Evolutionary conservation across 2,888 invertebrate genomes (phyloP), one percentile per base, ranked within the genome.

Genomic region (Leptopilina syphax): DNA sequence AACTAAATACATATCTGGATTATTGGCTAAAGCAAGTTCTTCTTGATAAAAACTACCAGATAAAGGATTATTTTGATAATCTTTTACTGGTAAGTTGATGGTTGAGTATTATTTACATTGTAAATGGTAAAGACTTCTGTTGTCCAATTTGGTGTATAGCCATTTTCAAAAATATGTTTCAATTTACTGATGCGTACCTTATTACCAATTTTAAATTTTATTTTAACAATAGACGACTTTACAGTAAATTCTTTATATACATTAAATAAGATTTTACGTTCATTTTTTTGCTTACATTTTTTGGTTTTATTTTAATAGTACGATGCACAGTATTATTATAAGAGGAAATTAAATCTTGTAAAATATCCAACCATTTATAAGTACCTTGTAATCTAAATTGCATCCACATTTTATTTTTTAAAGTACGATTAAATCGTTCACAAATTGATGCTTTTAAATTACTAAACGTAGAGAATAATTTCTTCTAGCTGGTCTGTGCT

Each of bases 41-140:
- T 57, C 12, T 57, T 57, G 12, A 57, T 57, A 57, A 57, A 57
- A 84, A n/a, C 79, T 77, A 10, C 84, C 85, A 44, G 87, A 84
- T 41, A 92, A 89, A 10, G 80, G 79, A 77, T 89, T 79, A 73
- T 86, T 81, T 65, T 79, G 70, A 77, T 82, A 84, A 83, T 90
- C 90, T 78, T 86, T 82, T 9, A 91, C n/a, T 65, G 10, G 41
- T 81, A 81, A 18, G 80, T 80, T 9, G 79, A 13, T 5, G 87
- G 88, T 83, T 86, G 81, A 60, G 86, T 87, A 77, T 85, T 84
- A 18, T 87, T 79, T n/a, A 89, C 83, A 84, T 88, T 85, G 10
- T 13, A 34, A 63, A 90, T 84, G 79, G 81, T 87, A 82, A 90
- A 92, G 78, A 91, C 6, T 41, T 41, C 41, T 41, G 41, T 41